Evolutionary conservation across 2,888 invertebrate species (phyloP).

Genomic region (Geophilus truncorum): DNA sequence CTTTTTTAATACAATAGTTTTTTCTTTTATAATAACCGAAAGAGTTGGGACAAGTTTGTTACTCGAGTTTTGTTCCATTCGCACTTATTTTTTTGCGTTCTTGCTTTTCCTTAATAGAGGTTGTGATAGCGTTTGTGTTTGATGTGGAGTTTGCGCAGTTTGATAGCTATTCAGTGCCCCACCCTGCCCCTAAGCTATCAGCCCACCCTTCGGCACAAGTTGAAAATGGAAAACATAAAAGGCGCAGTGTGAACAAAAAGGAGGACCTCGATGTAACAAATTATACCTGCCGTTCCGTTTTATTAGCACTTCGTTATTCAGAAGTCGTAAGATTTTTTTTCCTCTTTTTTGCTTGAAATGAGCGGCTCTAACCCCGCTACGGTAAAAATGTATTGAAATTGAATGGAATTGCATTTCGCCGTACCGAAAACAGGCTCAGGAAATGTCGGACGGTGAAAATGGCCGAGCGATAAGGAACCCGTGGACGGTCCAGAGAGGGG

Average conservation of each 20-base stretch:
- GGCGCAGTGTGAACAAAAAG: slow-evolving; percentile 20
- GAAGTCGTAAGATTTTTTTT: neutral
- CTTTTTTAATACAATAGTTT: neutral
- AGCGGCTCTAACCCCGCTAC: neutral
- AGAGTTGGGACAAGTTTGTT: neutral
- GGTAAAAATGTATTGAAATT: neutral
- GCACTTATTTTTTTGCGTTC: neutral
- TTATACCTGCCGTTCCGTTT: neutral
- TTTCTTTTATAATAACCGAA: neutral
- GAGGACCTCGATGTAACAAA: slow-evolving; percentile 18
- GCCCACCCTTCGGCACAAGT: slow-evolving; percentile 25
- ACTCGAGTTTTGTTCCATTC: neutral
- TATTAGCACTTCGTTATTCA: slow-evolving; percentile 10
- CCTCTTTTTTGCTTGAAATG: neutral
- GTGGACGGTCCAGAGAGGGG: slow-evolving; percentile 3
- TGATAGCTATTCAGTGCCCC: slow-evolving; percentile 25
- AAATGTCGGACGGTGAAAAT: slow-evolving; percentile 25
- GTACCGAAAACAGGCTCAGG: neutral
- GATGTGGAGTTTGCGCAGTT: slow-evolving; percentile 25
- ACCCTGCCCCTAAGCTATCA: slow-evolving; percentile 22
- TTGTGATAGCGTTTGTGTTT: slow-evolving; percentile 25
- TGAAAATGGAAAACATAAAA: slow-evolving; percentile 25
- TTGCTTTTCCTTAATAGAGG: neutral
- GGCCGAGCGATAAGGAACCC: slow-evolving; percentile 1
- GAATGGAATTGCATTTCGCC: neutral